A percentile compares a stretch with the other conserved stretches of the same genome.
phyloP scores from a whole-genome alignment of 2,888 invertebrate genomes.

The Drosophila mercatorum region DNA sequence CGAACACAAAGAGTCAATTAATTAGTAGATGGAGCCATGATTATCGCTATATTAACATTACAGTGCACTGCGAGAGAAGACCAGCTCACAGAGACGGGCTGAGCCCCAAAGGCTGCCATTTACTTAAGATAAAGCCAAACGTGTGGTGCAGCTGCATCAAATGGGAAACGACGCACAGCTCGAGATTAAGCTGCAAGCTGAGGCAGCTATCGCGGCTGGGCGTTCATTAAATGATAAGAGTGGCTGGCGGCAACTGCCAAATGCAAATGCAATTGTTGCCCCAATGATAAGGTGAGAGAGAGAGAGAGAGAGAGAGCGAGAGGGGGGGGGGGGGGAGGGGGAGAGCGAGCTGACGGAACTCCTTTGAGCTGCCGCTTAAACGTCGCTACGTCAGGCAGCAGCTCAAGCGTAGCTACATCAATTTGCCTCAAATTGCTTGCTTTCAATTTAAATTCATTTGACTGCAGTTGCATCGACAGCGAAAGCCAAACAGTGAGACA shows the following conservation, averaged over 20 bases:
- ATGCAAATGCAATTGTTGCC: slow-evolving; percentile 51
- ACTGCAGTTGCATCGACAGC: slow-evolving; percentile 8
- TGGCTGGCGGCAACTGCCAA: slow-evolving; percentile 38
- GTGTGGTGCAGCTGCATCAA: slow-evolving; percentile 45
- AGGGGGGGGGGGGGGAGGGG: slow-evolving; percentile 4
- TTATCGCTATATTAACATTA: slow-evolving; percentile 83
- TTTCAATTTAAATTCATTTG: slow-evolving; percentile 73
- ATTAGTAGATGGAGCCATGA: slow-evolving; percentile 84
- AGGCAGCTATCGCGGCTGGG: slow-evolving; percentile 34
- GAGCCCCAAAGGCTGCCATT: slow-evolving; percentile 60
- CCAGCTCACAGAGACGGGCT: neutral
- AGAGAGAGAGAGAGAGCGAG: slow-evolving; percentile 4
- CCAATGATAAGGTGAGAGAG: slow-evolving; percentile 32
- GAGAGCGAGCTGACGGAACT: neutral
- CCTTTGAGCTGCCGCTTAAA: slow-evolving; percentile 30
- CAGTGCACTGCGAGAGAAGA: slow-evolving; percentile 24
- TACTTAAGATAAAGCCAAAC: slow-evolving; percentile 80
- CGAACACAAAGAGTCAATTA: slow-evolving; percentile 85
- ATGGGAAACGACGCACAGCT: slow-evolving; percentile 14
- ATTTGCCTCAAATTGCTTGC: slow-evolving; percentile 62
- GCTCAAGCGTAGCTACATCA: slow-evolving; percentile 30
- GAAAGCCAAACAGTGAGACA: neutral
- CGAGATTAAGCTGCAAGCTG: slow-evolving; percentile 23
- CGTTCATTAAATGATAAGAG: slow-evolving; percentile 79
- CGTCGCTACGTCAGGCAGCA: slow-evolving; percentile 13